Evolutionary conservation across 2,797 vertebrate species (phyloP).

Genomic region (Poecilia gillii): DNA sequence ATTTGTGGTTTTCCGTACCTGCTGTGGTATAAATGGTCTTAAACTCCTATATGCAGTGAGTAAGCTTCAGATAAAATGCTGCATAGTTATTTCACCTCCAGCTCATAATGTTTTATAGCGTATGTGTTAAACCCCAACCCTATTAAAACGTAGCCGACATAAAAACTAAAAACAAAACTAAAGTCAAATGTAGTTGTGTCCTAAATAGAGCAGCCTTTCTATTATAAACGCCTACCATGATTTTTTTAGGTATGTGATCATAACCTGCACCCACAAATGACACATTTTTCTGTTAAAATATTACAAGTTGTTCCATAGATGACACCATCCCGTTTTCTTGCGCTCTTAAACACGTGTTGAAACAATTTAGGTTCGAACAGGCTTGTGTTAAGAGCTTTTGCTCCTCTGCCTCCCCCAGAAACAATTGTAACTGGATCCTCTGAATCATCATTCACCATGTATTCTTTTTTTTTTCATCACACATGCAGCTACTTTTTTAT

Average conservation of each 20-base stretch:
- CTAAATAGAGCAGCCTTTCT: background rate
- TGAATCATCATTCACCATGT: conserved; percentile 23
- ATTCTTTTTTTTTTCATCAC: background rate
- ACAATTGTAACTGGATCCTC: conserved; percentile 21
- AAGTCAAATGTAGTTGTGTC: background rate
- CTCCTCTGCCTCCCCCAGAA: conserved; percentile 49
- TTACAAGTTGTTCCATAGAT: background rate
- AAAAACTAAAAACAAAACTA: background rate
- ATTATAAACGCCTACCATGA: background rate
- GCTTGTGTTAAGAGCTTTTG: conserved; percentile 28
- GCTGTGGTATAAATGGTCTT: too few species aligned
- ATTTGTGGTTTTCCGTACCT: too few species aligned
- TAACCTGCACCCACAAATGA: background rate
- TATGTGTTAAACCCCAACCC: background rate
- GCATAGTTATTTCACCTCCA: background rate
- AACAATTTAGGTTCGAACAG: conserved; percentile 35
- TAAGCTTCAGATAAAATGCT: background rate
- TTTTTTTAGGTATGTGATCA: background rate
- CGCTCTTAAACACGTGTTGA: conserved; percentile 16
- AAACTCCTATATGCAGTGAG: too few species aligned
- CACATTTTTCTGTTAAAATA: background rate
- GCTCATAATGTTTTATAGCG: background rate
- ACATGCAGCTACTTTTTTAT: background rate
- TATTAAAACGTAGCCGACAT: background rate
- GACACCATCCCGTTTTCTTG: conserved; percentile 16